A percentile compares a stretch with the other conserved stretches of the same genome.
These are phyloP conservation scores for Archivesica marissinica DNA, from an alignment of 1,140 invertebrate species.

Conservation along the genomic window DNA sequence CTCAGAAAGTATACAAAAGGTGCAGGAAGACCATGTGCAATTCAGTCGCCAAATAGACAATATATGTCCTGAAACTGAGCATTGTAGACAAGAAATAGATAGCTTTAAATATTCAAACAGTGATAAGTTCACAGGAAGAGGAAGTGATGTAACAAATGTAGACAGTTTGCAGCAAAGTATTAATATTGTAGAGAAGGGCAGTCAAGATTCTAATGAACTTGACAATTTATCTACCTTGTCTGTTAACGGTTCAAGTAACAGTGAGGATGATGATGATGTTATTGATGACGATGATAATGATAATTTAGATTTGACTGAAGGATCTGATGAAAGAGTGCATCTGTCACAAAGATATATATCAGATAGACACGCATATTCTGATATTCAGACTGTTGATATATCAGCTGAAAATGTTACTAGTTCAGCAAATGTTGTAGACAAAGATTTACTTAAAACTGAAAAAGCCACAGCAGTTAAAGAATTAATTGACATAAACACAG, in stretches of 20 bases:
- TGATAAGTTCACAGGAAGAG: neutral
- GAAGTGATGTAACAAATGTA: neutral
- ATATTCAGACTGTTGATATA: neutral
- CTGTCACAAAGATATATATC: neutral
- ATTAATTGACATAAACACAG: conserved; percentile 18
- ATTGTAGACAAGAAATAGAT: neutral
- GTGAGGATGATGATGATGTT: conserved; percentile 50
- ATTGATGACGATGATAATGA: too few species aligned
- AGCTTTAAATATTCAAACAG: neutral
- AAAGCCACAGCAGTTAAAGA: neutral
- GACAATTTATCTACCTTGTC: conserved; percentile 12
- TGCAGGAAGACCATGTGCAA: too few species aligned
- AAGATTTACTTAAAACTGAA: neutral
- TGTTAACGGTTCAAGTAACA: conserved; percentile 13
- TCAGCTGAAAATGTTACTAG: conserved; percentile 16
- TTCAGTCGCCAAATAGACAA: neutral
- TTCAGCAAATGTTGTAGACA: conserved; percentile 7
- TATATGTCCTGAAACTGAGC: neutral
- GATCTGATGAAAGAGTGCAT: neutral
- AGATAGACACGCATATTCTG: neutral
- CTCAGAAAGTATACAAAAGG: neutral
- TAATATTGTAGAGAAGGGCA: neutral
- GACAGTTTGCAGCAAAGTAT: neutral
- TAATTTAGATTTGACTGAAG: neutral
- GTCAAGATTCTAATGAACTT: neutral